Conservation (phyloP, 1,140 invertebrate species). For the Lucilia cuprina region DNA sequence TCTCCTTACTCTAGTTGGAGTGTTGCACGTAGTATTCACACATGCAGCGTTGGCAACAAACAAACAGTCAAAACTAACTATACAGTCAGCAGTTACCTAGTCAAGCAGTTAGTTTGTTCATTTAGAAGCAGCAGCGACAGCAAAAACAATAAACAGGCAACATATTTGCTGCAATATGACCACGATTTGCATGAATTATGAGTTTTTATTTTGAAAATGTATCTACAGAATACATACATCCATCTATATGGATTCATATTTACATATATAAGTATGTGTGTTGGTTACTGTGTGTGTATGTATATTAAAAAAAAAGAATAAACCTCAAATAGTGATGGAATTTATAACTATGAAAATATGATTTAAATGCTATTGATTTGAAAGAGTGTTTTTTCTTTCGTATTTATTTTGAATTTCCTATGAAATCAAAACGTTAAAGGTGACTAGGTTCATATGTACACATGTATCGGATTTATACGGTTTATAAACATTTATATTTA, state of each 20-base stretch:
- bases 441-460: constrained; percentile 4
- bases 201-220: not conserved
- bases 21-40: constrained; percentile 19
- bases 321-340: constrained; percentile 20
- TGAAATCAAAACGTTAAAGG: constrained; percentile 27
- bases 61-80: not conserved
- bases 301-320: not conserved
- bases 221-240: not conserved
- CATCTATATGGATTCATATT: too few species aligned
- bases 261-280: not conserved
- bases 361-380: constrained; percentile 34
- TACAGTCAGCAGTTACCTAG: not conserved
- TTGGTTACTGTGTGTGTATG: not conserved
- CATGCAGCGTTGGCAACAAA: not conserved
- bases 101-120: too few species aligned
- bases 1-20: not conserved
- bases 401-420: constrained; percentile 23
- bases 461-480: not conserved
- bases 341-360: constrained; percentile 34
- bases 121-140: not conserved
- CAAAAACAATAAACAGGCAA: not conserved
- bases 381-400: constrained; percentile 17
- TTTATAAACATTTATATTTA: too few species aligned
- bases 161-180: constrained; percentile 29
- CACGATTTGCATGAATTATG: constrained; percentile 35